phyloP scores from a whole-genome alignment of 2,797 vertebrate species.

The Diceros bicornis region DNA sequence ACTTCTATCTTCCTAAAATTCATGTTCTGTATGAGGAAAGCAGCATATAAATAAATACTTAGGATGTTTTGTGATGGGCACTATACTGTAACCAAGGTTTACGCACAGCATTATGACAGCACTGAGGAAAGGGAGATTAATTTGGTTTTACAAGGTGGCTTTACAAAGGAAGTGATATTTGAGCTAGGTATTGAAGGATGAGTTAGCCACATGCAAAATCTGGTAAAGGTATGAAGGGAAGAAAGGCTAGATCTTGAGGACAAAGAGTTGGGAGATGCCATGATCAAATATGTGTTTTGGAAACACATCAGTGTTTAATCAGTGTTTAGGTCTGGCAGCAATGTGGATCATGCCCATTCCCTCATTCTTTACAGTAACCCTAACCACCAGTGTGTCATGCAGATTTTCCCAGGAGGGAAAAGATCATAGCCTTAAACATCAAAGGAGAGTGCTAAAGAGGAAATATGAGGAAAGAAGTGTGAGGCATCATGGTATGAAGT shows the following conservation, averaged over 20 bases:
- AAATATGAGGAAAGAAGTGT: neutral
- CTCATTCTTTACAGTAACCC: slow-evolving; percentile 19
- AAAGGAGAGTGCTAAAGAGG: neutral
- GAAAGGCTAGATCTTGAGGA: slow-evolving; percentile 1
- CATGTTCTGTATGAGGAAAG: slow-evolving; percentile 35
- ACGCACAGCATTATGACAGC: neutral
- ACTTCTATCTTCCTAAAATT: slow-evolving; percentile 27
- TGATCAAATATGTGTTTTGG: neutral
- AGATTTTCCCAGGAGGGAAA: neutral
- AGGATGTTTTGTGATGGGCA: neutral
- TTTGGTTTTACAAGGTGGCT: neutral
- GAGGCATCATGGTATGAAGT: neutral
- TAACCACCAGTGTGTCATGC: neutral
- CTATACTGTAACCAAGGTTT: neutral
- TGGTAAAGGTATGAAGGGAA: neutral
- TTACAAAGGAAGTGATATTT: neutral
- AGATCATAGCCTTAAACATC: neutral
- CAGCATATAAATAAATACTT: slow-evolving; percentile 5
- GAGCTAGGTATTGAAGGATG: neutral
- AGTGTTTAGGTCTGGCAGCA: neutral
- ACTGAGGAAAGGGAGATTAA: neutral
- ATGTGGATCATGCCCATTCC: neutral
- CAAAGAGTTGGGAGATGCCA: neutral
- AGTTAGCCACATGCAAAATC: slow-evolving; percentile 22
- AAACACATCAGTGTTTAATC: slow-evolving; percentile 13